phyloP scores from a whole-genome alignment of 2,888 invertebrate genomes.

The Scaptomyza cyrtandrae region DNA sequence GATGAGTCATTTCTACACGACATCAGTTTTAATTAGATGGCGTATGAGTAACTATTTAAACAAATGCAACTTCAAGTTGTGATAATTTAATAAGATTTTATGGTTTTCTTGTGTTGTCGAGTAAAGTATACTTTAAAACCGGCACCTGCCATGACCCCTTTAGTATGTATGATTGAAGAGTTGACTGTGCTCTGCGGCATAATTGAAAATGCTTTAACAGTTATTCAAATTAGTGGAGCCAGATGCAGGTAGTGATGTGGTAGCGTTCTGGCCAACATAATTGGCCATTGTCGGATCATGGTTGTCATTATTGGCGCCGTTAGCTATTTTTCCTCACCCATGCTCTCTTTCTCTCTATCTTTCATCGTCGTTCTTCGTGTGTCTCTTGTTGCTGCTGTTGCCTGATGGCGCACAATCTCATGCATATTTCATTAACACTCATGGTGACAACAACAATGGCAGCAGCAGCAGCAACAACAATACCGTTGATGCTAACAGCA shows the following conservation, averaged over 20 bases:
- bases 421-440: constrained; percentile 72
- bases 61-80: background rate
- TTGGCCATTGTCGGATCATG: constrained; percentile 60
- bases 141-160: constrained; percentile 9
- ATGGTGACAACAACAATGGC: constrained; percentile 46
- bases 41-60: constrained; percentile 26
- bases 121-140: background rate
- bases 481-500: constrained; percentile 7
- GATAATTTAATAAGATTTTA: constrained; percentile 7
- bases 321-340: constrained; percentile 3
- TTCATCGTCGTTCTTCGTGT: background rate
- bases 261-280: constrained; percentile 48
- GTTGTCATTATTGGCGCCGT: constrained; percentile 54
- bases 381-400: background rate
- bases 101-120: background rate
- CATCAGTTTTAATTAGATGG: constrained; percentile 10
- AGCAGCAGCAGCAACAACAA: constrained; percentile 22
- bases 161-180: background rate
- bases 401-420: constrained; percentile 46
- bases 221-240: constrained; percentile 43
- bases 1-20: background rate
- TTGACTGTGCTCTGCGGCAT: background rate
- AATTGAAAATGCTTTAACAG: constrained; percentile 38
- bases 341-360: background rate
- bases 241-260: constrained; percentile 11